These are phyloP conservation scores for Volucella bombylans DNA, from an alignment of 2,888 invertebrate species.

Conservation along the genomic window DNA sequence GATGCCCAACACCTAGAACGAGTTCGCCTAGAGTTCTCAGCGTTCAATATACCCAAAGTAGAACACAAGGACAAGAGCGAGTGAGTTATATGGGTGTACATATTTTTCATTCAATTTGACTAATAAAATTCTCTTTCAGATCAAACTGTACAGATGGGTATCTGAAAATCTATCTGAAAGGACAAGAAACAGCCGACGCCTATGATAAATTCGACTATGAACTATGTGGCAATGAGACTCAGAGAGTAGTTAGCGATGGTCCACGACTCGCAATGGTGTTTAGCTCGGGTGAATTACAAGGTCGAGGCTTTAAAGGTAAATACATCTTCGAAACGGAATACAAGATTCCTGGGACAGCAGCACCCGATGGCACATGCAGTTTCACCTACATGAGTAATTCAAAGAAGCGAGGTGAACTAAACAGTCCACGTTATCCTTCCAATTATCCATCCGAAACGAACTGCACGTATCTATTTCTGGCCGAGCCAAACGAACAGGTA, in stretches of 20 bases:
- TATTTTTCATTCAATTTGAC: background rate
- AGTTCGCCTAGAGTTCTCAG: constrained; percentile 93
- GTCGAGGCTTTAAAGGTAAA: constrained; percentile 91
- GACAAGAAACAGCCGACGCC: constrained; percentile 95
- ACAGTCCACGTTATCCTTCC: constrained; percentile 97
- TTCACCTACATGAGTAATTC: constrained; percentile 95
- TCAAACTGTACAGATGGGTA: constrained; percentile 94
- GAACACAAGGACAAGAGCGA: constrained; percentile 87
- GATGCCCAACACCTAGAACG: constrained; percentile 97
- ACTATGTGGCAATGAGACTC: constrained; percentile 94
- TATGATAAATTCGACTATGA: constrained; percentile 97
- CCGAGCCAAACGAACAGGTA: constrained; percentile 93
- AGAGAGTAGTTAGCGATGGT: constrained; percentile 92
- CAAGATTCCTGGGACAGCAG: constrained; percentile 95
- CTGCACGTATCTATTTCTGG: constrained; percentile 95
- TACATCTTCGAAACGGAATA: constrained; percentile 88
- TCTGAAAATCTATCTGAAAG: constrained; percentile 94
- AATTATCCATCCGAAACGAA: constrained; percentile 97
- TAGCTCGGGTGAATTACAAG: constrained; percentile 95
- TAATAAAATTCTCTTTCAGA: constrained; percentile 71
- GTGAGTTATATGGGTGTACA: constrained; percentile 84
- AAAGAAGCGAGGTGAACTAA: constrained; percentile 94
- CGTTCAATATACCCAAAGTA: constrained; percentile 95
- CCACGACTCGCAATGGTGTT: constrained; percentile 97
- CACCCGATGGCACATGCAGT: constrained; percentile 94